phyloP scores from a whole-genome alignment of 2,888 invertebrate genomes.

The Drosophila rellima region DNA sequence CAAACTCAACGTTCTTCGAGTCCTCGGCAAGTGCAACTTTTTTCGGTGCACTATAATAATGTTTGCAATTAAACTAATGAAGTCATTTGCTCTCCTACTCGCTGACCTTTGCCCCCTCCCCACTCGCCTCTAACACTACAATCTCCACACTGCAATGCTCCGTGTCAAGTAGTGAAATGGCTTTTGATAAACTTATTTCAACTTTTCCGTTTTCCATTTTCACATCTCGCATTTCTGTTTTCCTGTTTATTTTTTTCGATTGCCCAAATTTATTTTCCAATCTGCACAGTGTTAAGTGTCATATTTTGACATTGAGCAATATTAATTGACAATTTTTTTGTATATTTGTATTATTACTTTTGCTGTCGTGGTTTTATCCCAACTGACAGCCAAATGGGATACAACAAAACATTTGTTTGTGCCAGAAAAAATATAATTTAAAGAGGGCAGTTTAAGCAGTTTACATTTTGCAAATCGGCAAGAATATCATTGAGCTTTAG shows the following conservation, averaged over 20 bases:
- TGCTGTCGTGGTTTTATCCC: slow-evolving; percentile 15
- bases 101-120: slow-evolving; percentile 19
- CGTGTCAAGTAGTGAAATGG: slow-evolving; percentile 22
- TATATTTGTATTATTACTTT: slow-evolving; percentile 6
- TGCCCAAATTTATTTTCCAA: slow-evolving; percentile 43
- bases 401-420: slow-evolving; percentile 16
- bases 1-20: slow-evolving; percentile 21
- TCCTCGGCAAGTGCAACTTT: slow-evolving; percentile 41
- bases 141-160: neutral
- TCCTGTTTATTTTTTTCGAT: slow-evolving; percentile 7
- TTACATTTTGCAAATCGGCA: neutral
- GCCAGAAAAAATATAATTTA: slow-evolving; percentile 13
- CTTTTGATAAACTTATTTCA: slow-evolving; percentile 36
- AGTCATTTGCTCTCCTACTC: slow-evolving; percentile 61
- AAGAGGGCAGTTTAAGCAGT: neutral
- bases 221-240: slow-evolving; percentile 9
- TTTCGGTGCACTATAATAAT: slow-evolving; percentile 62
- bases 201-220: slow-evolving; percentile 32
- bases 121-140: neutral
- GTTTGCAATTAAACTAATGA: slow-evolving; percentile 81
- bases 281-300: slow-evolving; percentile 65
- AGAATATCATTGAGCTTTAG: too few species aligned
- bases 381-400: slow-evolving; percentile 22
- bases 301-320: slow-evolving; percentile 68
- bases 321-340: slow-evolving; percentile 63